Percentiles rank a stretch among this genome's conserved stretches.
These are phyloP conservation scores for Rhamnusium bicolor DNA, from an alignment of 2,888 invertebrate genomes.

Conservation along the genomic window DNA sequence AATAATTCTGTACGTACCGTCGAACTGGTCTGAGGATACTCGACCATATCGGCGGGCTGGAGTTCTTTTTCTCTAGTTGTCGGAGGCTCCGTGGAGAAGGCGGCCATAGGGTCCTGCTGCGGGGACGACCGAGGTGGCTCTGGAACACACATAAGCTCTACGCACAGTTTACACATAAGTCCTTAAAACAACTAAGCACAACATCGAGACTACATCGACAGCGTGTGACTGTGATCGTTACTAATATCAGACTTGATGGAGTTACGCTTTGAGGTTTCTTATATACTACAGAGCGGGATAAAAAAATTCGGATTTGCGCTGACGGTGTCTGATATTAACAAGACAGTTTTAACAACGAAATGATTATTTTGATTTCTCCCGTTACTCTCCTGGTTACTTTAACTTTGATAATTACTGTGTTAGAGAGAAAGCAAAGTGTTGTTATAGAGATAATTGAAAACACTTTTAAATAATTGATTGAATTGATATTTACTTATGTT, in stretches of 20 bases:
- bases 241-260: constrained; percentile 21
- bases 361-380: not conserved
- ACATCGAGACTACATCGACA: constrained; percentile 38
- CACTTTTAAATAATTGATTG: no score
- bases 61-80: constrained; percentile 63
- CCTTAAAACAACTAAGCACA: constrained; percentile 30
- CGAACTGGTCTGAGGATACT: constrained; percentile 70
- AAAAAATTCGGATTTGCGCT: not conserved
- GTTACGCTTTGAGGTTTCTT: constrained; percentile 8
- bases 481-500: no score
- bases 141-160: constrained; percentile 68
- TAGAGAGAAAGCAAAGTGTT: no score
- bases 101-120: constrained; percentile 81
- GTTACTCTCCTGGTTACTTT: no score
- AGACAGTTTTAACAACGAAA: not conserved
- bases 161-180: constrained; percentile 47
- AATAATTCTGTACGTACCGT: constrained; percentile 63
- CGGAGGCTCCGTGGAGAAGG: constrained; percentile 71
- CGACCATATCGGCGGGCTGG: constrained; percentile 69
- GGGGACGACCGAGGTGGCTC: constrained; percentile 86
- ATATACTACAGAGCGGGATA: not conserved
- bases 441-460: no score
- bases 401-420: no score
- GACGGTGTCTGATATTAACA: not conserved
- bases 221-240: constrained; percentile 25